phyloP scores from a whole-genome alignment of 2,888 invertebrate species.

The Tholera decimalis region DNA sequence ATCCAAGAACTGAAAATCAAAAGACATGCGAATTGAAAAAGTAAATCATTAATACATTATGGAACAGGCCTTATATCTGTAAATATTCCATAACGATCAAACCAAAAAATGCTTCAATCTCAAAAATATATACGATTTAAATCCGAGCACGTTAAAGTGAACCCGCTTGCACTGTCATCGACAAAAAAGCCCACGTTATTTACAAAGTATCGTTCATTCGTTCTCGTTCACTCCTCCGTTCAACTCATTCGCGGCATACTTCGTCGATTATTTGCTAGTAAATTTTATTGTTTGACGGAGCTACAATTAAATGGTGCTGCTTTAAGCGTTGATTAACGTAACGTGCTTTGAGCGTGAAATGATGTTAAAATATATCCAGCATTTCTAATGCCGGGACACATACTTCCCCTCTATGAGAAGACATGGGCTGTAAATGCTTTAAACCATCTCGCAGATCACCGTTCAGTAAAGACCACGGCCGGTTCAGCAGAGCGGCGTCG shows the following conservation, averaged over 20 bases:
- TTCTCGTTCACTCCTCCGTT: constrained; percentile 59
- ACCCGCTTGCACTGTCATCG: constrained; percentile 25
- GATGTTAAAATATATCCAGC: no score
- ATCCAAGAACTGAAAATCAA: no score
- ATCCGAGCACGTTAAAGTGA: constrained; percentile 18
- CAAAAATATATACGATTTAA: constrained; percentile 6
- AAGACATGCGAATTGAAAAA: no score
- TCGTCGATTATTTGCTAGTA: constrained; percentile 64
- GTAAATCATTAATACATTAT: no score
- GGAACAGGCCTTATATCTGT: no score
- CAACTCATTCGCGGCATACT: constrained; percentile 55
- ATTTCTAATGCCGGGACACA: no score
- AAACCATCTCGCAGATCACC: no score
- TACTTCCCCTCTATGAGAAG: no score
- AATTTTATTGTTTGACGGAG: constrained; percentile 39
- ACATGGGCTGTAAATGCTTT: no score
- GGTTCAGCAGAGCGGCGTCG: no score
- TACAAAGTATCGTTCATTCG: constrained; percentile 58
- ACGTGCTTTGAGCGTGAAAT: not conserved
- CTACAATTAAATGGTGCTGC: constrained; percentile 41
- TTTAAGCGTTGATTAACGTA: not conserved
- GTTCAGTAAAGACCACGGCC: no score
- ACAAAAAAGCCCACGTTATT: constrained; percentile 50
- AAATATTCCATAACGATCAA: no score
- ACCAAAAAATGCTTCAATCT: not conserved